Base-by-base conservation (phyloP, 2,888 invertebrate species). In the Athripsodes cinereus region DNA sequence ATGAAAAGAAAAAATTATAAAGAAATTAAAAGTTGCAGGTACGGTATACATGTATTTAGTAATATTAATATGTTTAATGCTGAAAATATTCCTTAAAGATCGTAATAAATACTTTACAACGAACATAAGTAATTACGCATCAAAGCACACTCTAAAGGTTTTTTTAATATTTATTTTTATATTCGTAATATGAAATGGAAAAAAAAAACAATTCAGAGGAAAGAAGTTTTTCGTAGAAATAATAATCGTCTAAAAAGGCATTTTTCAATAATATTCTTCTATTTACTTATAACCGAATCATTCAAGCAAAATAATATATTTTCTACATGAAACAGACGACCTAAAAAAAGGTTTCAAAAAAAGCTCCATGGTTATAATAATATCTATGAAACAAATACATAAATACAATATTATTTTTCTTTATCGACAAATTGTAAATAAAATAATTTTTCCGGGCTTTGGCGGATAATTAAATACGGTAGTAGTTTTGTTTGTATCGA, bases 251-350 rank as follows among this genome's bases (percentile, higher is more conserved):
- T 8, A 40, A 40, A 40, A 40, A 40, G 40, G 40, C 13, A 40
- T 3, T 40, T 8, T 40, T n/a, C n/a, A 40, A 40, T 13, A 40
- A 40, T 40, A 40, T 40, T 26, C 10, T 26, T 6, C 5, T 26
- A 40, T 13, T 40, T 40, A 40, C 40, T 13, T 40, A 40, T 40
- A 40, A 40, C 40, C 40, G 40, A 40, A 40, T 40, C 40, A 40
- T 40, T 40, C n/a, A 13, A n/a, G 40, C 40, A 40, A 40, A 40
- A 40, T 40, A 40, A 40, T 40, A 16, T 40, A 40, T 40, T 40
- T 40, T 40, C n/a, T 40, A 40, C 40, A 40, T 40, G 40, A 40
- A 40, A 40, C 40, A 40, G 40, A 40, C 40, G 40, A 5, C 40
- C 13, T 8, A n/a, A 40, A 40, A 40, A 40, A 40, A 40, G 40